phyloP scores from a whole-genome alignment of 2,888 invertebrate genomes.

The Chouioia cunea region DNA sequence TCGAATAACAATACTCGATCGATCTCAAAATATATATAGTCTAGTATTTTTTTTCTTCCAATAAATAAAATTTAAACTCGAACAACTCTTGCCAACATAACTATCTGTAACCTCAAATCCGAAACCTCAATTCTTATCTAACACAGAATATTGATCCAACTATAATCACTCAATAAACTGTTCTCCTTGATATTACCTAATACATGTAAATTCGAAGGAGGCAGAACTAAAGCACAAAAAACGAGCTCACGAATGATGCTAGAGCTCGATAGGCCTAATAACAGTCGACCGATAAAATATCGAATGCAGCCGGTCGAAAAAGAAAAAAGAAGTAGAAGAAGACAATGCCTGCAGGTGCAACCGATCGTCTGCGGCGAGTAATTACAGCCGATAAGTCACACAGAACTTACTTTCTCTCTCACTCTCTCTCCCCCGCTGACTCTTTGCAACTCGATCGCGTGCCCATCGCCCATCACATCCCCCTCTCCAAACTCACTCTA shows the following conservation, averaged over 20 bases:
- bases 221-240: not conserved
- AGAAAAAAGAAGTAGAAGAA: slow-evolving; percentile 10
- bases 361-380: slow-evolving; percentile 59
- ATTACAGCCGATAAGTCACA: slow-evolving; percentile 68
- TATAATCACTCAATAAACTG: too few relatives aligned
- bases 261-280: slow-evolving; percentile 22
- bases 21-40: too few relatives aligned
- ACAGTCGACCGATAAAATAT: slow-evolving; percentile 39
- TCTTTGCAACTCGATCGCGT: slow-evolving; percentile 60
- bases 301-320: not conserved
- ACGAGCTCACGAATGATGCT: not conserved
- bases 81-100: too few relatives aligned
- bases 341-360: slow-evolving; percentile 11
- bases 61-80: too few relatives aligned
- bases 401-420: slow-evolving; percentile 57
- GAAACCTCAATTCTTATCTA: too few relatives aligned
- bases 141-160: too few relatives aligned
- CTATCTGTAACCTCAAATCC: not conserved
- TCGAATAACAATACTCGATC: too few relatives aligned
- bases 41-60: too few relatives aligned
- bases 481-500: not conserved
- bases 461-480: slow-evolving; percentile 64
- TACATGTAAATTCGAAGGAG: not conserved
- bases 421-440: not conserved
- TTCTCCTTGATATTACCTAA: too few relatives aligned